Percentiles rank a stretch among this genome's conserved stretches.
Evolutionary conservation across 1,140 invertebrate genomes (phyloP).

Genomic region (Nilaparvata lugens): DNA sequence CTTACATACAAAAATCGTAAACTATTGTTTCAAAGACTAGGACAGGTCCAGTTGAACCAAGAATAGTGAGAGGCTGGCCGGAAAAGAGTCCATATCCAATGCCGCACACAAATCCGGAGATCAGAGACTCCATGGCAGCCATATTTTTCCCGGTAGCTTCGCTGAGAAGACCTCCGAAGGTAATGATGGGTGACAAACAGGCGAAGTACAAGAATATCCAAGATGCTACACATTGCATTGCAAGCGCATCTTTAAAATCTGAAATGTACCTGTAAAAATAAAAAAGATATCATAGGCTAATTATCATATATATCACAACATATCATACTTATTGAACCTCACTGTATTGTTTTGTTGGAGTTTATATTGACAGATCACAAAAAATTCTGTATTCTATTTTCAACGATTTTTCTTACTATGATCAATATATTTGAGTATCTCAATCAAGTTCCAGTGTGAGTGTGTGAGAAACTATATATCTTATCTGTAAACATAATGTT

Average conservation of each 20-base stretch:
- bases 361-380: too few relatives aligned
- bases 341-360: too few relatives aligned
- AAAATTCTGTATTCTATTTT: too few relatives aligned
- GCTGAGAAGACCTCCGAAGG: constrained; percentile 89
- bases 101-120: constrained; percentile 92
- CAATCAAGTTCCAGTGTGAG: too few relatives aligned
- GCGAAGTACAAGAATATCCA: constrained; percentile 99
- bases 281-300: too few relatives aligned
- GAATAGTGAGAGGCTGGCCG: constrained; percentile 94
- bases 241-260: constrained; percentile 80
- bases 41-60: constrained; percentile 96
- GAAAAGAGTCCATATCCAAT: constrained; percentile 94
- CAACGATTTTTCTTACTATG: too few relatives aligned
- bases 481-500: too few relatives aligned
- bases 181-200: constrained; percentile 94
- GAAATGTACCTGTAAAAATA: constrained; percentile 46
- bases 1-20: constrained; percentile 85
- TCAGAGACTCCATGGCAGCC: constrained; percentile 95
- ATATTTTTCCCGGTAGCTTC: constrained; percentile 94
- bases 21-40: constrained; percentile 97
- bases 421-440: too few relatives aligned
- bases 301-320: too few relatives aligned
- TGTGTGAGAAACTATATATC: too few relatives aligned
- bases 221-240: constrained; percentile 89
- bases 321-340: too few relatives aligned